A percentile compares a stretch with the other conserved stretches of the same genome.
phyloP scores from a whole-genome alignment of 2,113 vertebrate genomes.

The Anarhynchus alexandrinus region DNA sequence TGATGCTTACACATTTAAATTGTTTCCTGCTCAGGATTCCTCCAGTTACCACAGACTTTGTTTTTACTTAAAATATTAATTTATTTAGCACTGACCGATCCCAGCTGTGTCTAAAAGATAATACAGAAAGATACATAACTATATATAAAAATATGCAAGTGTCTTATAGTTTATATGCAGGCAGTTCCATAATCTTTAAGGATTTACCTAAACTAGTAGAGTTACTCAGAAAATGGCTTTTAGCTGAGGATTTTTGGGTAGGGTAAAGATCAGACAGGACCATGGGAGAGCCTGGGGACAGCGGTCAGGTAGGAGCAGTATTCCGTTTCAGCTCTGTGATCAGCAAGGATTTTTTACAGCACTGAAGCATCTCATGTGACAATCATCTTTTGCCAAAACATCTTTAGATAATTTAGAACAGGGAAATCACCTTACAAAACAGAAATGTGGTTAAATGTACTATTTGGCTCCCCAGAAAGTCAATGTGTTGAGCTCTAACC shows the following conservation, averaged over 20 bases:
- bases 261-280: neutral
- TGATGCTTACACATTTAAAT: neutral
- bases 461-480: neutral
- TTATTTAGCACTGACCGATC: neutral
- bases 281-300: neutral
- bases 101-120: neutral
- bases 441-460: neutral
- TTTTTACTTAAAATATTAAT: neutral
- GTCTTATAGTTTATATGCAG: neutral
- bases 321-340: neutral
- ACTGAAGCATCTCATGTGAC: neutral
- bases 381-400: neutral
- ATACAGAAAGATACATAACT: neutral
- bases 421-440: neutral
- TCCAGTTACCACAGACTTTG: neutral
- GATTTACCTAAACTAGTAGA: neutral
- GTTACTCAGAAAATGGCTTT: neutral
- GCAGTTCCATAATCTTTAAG: neutral
- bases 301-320: neutral
- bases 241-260: neutral
- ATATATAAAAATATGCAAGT: neutral
- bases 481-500: neutral
- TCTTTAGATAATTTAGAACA: neutral
- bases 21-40: neutral
- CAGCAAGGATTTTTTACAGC: neutral